Evolutionary conservation across 2,888 invertebrate species (phyloP), one percentile per base, ranked within the genome.

Genomic region (Clanis bilineata): DNA sequence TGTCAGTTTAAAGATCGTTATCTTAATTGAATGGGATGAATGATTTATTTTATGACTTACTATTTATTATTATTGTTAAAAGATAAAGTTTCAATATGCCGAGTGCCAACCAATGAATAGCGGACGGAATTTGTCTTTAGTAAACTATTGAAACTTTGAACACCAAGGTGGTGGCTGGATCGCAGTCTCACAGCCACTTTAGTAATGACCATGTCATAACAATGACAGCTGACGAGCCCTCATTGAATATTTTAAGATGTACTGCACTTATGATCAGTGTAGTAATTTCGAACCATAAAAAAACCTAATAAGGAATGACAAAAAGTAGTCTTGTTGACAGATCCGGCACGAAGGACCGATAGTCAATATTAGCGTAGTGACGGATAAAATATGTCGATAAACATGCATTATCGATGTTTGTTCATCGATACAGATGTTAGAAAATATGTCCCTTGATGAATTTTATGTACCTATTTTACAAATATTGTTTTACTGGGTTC

Each of bases 11-110:
- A 51, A 32, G 58, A 58, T 58, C 25, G 38, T 58, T 58, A 65
- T 63, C 61, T 62, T 65, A 63, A 65, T 65, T 65, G 65, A 62
- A 43, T 55, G 23, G 56, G 60, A 58, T 61, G 61, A 61, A 60
- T 61, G 61, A 63, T 59, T 51, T 57, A 57, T 60, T 65, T 51
- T 51, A 51, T 51, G 51, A 51, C 10, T 28, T 51, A 51, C 47
- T 51, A 51, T 51, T 51, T 51, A 28, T 51, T 44, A 44, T 44
- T 51, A 51, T 51, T 32, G 51, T 51, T 51, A 32, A 51, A 51
- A 51, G 51, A 51, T 51, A 51, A 51, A 32, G 51, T 51, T 10
- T 15, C 28, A 51, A n/a, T 5, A 32, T 18, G 32, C 51, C 28
- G 51, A 51, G 51, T 18, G 32, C 51, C 28, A 32, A 51, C 28